phyloP scores from a whole-genome alignment of 2,113 vertebrate genomes.

The Paratilapia polleni region DNA sequence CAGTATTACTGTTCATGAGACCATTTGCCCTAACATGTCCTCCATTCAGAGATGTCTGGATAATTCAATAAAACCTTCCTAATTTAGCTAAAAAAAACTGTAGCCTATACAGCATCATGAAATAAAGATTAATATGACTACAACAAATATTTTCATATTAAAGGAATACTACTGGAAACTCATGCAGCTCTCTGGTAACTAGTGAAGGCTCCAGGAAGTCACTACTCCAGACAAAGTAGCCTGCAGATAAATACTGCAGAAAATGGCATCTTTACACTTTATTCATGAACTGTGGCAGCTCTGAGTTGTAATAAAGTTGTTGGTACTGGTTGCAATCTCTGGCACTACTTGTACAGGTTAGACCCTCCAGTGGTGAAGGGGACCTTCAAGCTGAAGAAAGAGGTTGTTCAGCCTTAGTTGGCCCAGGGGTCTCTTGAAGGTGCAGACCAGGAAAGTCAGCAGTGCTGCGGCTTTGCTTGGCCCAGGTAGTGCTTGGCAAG shows the following conservation, averaged over 20 bases:
- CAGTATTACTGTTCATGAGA: background rate
- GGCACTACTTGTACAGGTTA: background rate
- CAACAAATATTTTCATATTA: conserved; percentile 1
- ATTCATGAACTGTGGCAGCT: background rate
- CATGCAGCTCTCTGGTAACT: background rate
- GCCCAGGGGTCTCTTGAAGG: no score
- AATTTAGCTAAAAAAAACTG: background rate
- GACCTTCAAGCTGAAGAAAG: background rate
- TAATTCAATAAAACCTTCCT: background rate
- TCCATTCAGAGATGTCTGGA: background rate
- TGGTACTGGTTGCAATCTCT: background rate
- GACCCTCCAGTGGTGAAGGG: background rate
- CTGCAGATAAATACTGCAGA: background rate
- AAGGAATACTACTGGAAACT: background rate
- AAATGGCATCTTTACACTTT: background rate
- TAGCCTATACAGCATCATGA: background rate
- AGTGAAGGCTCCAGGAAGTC: background rate
- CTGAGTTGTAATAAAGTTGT: background rate
- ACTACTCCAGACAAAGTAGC: background rate
- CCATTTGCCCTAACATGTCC: background rate
- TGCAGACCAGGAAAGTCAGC: background rate
- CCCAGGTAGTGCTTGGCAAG: background rate
- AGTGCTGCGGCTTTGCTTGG: background rate
- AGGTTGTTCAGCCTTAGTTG: accelerated
- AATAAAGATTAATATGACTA: background rate